Evolutionary conservation across 2,113 vertebrate genomes (phyloP).

Genomic region (Elgaria multicarinata): DNA sequence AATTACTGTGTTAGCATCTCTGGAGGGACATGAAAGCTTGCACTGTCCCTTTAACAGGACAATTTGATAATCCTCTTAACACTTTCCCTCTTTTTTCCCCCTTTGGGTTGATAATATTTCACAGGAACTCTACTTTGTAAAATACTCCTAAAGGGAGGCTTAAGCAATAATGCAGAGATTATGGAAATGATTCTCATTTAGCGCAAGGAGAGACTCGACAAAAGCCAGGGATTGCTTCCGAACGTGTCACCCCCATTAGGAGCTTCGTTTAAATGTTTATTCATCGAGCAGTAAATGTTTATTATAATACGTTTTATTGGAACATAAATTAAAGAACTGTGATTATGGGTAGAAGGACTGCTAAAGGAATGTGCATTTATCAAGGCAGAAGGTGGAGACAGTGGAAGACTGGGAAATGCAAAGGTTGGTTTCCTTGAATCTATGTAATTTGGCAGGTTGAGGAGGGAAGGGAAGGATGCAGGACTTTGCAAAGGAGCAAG

Average conservation of each 20-base stretch:
- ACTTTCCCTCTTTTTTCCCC: slow-evolving; percentile 62
- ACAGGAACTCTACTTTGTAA: slow-evolving; percentile 78
- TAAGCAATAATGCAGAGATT: slow-evolving; percentile 89
- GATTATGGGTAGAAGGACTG: slow-evolving; percentile 77
- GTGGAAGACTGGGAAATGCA: slow-evolving; percentile 68
- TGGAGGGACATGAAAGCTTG: slow-evolving; percentile 69
- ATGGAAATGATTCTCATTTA: slow-evolving; percentile 92
- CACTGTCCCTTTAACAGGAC: slow-evolving; percentile 76
- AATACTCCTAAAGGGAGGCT: slow-evolving; percentile 86
- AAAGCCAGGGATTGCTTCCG: slow-evolving; percentile 81
- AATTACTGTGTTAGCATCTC: slow-evolving; percentile 70
- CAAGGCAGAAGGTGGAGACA: slow-evolving; percentile 71
- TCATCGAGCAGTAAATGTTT: slow-evolving; percentile 80
- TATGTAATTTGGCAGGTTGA: slow-evolving; percentile 10
- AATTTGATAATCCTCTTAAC: slow-evolving; percentile 79
- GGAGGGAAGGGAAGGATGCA: not conserved
- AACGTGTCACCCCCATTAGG: slow-evolving; percentile 84
- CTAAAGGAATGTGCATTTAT: slow-evolving; percentile 75
- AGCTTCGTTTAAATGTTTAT: slow-evolving; percentile 86
- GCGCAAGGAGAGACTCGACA: slow-evolving; percentile 75
- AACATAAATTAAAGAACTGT: slow-evolving; percentile 83
- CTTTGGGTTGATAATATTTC: slow-evolving; percentile 74
- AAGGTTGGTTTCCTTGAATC: slow-evolving; percentile 57
- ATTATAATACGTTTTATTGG: slow-evolving; percentile 80
- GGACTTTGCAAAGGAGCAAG: not conserved